These are phyloP conservation scores for Mimumesa dahlbomi DNA, from an alignment of 2,888 invertebrate genomes.

Conservation along the genomic window DNA sequence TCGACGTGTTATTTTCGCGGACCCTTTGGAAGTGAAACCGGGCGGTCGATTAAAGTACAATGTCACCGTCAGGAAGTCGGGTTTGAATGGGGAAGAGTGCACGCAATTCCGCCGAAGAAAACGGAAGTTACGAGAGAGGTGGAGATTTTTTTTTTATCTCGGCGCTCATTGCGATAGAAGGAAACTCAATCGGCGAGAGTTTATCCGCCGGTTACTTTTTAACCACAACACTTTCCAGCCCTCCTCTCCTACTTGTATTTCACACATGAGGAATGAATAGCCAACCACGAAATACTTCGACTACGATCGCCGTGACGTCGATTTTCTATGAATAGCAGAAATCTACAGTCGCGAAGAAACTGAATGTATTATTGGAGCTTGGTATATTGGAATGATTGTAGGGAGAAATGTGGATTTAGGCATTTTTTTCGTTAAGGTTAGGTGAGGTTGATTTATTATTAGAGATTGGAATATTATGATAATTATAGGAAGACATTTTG, in stretches of 20 bases:
- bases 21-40: too few relatives aligned
- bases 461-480: too few relatives aligned
- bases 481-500: too few relatives aligned
- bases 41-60: too few relatives aligned
- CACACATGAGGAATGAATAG: conserved; percentile 56
- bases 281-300: conserved; percentile 47
- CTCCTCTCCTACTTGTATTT: conserved; percentile 59
- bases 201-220: conserved; percentile 57
- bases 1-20: too few relatives aligned
- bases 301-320: conserved; percentile 11
- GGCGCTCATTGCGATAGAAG: conserved; percentile 33
- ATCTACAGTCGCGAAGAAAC: not conserved
- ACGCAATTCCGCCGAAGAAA: conserved; percentile 28
- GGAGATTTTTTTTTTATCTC: conserved; percentile 17
- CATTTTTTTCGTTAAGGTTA: too few relatives aligned
- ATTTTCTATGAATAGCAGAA: conserved; percentile 9
- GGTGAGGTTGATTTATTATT: too few relatives aligned
- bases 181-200: conserved; percentile 70
- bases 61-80: not conserved
- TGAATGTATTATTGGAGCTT: not conserved
- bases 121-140: conserved; percentile 51
- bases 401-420: not conserved
- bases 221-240: conserved; percentile 64
- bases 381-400: too few relatives aligned
- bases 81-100: not conserved